Base-by-base conservation (phyloP, 2,797 vertebrate species). In the Margarornis squamiger region DNA sequence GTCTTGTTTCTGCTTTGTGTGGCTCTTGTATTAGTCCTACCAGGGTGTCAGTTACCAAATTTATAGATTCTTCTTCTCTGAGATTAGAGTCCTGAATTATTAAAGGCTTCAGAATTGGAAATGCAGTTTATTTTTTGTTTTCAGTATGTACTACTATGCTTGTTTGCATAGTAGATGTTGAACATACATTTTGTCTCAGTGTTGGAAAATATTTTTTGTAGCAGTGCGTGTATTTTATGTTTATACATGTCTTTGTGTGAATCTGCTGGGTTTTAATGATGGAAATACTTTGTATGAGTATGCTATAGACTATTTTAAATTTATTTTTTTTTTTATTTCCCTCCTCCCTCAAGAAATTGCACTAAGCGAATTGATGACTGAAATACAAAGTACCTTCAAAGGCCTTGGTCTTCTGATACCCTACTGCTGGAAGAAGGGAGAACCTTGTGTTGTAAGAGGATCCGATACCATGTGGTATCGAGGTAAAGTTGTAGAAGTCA, bases 381-480 rank as follows among this genome's bases (percentile, higher is more conserved):
- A 98, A 79, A 98, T 99, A 80, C 98, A 99, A 51, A 98, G 96
- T 91, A 97, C 97, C 41, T 98, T 99, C 88, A 99, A 97, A 97
- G 97, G 98, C 5, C 96, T 98, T 81, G 98, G 98, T 57, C 97
- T 97, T 85, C 97, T 98, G 94, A 98, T 98, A 88, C 97, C 97
- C 41, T 99, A 99, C 97, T 98, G 97, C 78, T 99, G 99, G 99
- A 98, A 98, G 70, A 98, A 95, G 2, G 98, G 99, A 78, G 97
- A 97, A 80, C 98, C 99, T 65, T 99, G 99, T 93, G 98, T 98
- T 36, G 97, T 99, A 73, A 98, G 98, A 90, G 99, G 99, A 65
- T 97, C 98, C 1, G 99, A 99, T 94, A 98, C 98, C 83, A 17
- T 98, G 90, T 99, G 98, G 99, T 98, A 99, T 94, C 97, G 99